Percentiles rank a stretch among this genome's conserved stretches.
Conservation (phyloP, 2,888 invertebrate species). For the Drymonia ruficornis region DNA sequence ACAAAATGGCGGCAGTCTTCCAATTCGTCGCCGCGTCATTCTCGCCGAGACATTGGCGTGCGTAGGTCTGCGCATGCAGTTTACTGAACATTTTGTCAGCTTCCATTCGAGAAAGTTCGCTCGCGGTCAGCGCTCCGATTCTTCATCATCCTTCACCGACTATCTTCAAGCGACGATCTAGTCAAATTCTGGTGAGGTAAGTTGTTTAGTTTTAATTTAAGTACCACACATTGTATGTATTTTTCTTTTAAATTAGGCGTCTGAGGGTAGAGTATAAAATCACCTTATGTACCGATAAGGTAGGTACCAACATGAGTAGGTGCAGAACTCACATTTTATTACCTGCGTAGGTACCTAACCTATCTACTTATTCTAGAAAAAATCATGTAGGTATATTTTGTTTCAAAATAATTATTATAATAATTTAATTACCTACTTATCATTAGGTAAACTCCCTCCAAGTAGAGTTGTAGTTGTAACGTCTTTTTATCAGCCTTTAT, state of each 20-base stretch:
- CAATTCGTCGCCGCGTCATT: slow-evolving; percentile 35
- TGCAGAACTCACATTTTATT: too few species aligned
- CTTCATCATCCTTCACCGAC: slow-evolving; percentile 2
- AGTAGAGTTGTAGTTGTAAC: not conserved
- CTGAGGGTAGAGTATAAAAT: too few species aligned
- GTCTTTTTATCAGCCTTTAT: not conserved
- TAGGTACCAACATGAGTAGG: too few species aligned
- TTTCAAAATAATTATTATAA: too few species aligned
- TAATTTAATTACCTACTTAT: not conserved
- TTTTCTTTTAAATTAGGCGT: too few species aligned
- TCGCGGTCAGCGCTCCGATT: slow-evolving; percentile 28
- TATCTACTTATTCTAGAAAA: too few species aligned
- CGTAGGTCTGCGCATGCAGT: slow-evolving; percentile 33
- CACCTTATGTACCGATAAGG: too few species aligned
- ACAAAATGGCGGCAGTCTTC: slow-evolving; percentile 71
- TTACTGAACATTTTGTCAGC: slow-evolving; percentile 29
- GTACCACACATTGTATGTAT: too few species aligned
- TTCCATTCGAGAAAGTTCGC: slow-evolving; percentile 51
- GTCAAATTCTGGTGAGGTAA: not conserved
- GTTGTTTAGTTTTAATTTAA: not conserved
- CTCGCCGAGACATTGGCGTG: slow-evolving; percentile 15
- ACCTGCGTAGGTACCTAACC: too few species aligned
- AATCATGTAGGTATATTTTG: too few species aligned
- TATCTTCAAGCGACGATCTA: not conserved
- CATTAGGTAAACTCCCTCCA: not conserved